Evolutionary conservation across 2,888 invertebrate species (phyloP).

Genomic region (Aproaerema taeniolella): DNA sequence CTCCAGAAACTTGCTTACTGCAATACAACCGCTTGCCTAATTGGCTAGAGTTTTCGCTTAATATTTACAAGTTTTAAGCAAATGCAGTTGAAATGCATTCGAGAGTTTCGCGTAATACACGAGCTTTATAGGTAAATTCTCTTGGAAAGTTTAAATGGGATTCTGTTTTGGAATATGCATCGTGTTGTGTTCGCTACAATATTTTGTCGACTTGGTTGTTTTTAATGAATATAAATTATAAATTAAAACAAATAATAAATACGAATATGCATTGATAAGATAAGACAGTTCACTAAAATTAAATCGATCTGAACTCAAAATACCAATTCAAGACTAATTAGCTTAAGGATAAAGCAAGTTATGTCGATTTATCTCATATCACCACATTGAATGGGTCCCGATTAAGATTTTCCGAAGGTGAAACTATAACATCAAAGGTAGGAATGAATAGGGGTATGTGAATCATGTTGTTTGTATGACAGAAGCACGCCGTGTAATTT

Average conservation of each 20-base stretch:
- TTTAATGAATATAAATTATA: too few relatives aligned
- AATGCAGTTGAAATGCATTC: constrained; percentile 47
- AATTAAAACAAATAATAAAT: too few relatives aligned
- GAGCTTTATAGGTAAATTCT: constrained; percentile 30
- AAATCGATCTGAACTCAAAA: too few relatives aligned
- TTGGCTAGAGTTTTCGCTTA: constrained; percentile 60
- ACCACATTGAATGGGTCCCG: too few relatives aligned
- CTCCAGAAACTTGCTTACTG: constrained; percentile 47
- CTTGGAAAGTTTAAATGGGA: constrained; percentile 34
- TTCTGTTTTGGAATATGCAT: constrained; percentile 24
- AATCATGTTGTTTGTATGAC: constrained; percentile 40
- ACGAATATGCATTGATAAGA: too few relatives aligned
- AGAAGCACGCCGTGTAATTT: constrained; percentile 33
- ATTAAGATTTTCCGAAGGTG: too few relatives aligned
- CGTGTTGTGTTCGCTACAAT: constrained; percentile 12
- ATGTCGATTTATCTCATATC: too few relatives aligned
- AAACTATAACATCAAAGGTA: constrained; percentile 34
- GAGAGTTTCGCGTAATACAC: constrained; percentile 38
- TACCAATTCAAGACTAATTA: too few relatives aligned
- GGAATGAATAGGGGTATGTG: constrained; percentile 31
- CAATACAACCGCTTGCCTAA: constrained; percentile 53
- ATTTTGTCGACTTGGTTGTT: constrained; percentile 6
- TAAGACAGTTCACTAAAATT: too few relatives aligned
- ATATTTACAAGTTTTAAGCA: constrained; percentile 60
- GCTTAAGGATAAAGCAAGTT: too few relatives aligned